Percentiles rank a stretch among this genome's conserved stretches.
phyloP scores from a whole-genome alignment of 2,888 invertebrate species.

The Cremastinae sp. region DNA sequence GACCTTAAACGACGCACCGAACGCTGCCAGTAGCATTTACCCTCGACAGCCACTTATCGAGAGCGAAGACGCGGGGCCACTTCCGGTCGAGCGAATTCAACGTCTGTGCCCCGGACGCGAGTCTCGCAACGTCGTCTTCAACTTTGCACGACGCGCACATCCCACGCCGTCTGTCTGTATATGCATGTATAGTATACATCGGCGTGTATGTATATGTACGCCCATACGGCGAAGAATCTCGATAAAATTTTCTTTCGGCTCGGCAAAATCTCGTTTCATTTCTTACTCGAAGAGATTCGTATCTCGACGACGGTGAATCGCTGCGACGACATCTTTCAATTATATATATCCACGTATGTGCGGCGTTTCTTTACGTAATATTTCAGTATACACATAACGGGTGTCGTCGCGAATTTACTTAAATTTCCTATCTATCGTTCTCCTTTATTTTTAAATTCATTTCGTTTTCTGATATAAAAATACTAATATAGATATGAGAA shows the following conservation, averaged over 20 bases:
- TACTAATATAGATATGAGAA: too few species aligned
- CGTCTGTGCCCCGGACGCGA: constrained; percentile 49
- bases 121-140: constrained; percentile 21
- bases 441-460: too few species aligned
- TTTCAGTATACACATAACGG: too few species aligned
- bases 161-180: too few species aligned
- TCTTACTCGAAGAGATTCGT: constrained; percentile 52
- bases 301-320: constrained; percentile 35
- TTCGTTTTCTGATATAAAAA: too few species aligned
- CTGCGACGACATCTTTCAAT: constrained; percentile 28
- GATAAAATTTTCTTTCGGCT: constrained; percentile 57
- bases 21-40: constrained; percentile 66
- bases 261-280: constrained; percentile 58
- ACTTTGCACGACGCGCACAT: constrained; percentile 12
- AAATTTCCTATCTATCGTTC: too few species aligned
- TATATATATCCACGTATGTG: neutral
- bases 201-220: constrained; percentile 9
- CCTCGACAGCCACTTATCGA: constrained; percentile 71
- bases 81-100: constrained; percentile 67
- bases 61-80: constrained; percentile 70
- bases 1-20: constrained; percentile 50
- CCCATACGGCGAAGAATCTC: constrained; percentile 2
- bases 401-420: too few species aligned
- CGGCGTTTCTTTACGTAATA: constrained; percentile 29
- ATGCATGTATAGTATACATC: too few species aligned